Conservation (phyloP, 2,113 vertebrate genomes). For the Talpa occidentalis region DNA sequence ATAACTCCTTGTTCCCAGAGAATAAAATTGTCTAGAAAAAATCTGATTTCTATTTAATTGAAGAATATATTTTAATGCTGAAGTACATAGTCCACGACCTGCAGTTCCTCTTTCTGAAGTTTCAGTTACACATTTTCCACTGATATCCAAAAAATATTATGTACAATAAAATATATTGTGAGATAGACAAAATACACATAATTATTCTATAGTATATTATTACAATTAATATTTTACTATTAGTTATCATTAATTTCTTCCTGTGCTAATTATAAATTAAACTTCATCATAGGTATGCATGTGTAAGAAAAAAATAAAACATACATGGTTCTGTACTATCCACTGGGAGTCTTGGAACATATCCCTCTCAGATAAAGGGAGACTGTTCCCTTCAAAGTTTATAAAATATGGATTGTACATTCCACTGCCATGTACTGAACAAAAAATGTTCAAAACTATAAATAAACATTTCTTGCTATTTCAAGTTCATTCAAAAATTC, state of each 20-base stretch:
- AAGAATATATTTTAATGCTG: background rate
- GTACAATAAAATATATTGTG: background rate
- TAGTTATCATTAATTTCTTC: background rate
- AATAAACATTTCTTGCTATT: background rate
- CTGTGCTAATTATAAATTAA: background rate
- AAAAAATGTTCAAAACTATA: background rate
- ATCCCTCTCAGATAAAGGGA: background rate
- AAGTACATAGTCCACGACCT: background rate
- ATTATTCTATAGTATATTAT: background rate
- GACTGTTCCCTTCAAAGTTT: background rate
- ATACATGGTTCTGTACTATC: background rate
- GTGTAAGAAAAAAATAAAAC: background rate
- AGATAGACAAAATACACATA: background rate
- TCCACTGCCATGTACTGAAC: background rate
- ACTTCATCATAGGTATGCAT: background rate
- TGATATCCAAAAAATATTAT: background rate
- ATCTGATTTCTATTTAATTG: background rate
- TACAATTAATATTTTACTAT: background rate
- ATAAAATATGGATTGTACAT: background rate
- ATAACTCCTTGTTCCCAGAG: background rate
- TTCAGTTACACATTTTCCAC: background rate
- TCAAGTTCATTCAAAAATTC: background rate
- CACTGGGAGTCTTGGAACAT: background rate
- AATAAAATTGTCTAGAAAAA: background rate
- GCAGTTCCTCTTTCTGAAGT: background rate